Evolutionary conservation across 2,888 invertebrate genomes (phyloP).

Genomic region (Cristatella mucedo): DNA sequence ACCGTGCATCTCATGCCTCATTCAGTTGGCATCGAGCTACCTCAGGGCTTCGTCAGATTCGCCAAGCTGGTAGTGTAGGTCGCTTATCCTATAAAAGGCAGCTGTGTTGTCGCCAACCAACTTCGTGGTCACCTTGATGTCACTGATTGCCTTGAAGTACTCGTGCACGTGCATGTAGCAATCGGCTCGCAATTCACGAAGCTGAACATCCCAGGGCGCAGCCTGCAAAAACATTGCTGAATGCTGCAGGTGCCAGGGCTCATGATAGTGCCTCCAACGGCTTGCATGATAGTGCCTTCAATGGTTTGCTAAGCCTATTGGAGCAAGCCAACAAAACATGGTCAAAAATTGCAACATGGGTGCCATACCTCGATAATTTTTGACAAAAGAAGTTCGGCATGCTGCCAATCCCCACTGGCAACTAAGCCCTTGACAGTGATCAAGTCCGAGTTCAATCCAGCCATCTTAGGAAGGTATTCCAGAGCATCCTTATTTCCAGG

Average conservation of each 20-base stretch:
- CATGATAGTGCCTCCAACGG: too few species aligned
- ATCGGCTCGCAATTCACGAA: constrained; percentile 71
- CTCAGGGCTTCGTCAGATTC: constrained; percentile 75
- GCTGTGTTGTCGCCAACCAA: constrained; percentile 77
- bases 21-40: too few species aligned
- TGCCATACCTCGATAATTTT: constrained; percentile 54
- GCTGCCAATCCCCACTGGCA: constrained; percentile 45
- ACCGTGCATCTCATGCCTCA: too few species aligned
- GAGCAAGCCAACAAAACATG: too few species aligned
- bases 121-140: constrained; percentile 74
- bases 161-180: constrained; percentile 50
- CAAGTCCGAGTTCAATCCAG: constrained; percentile 49
- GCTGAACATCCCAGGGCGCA: constrained; percentile 71
- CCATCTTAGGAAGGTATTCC: constrained; percentile 51
- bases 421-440: constrained; percentile 49
- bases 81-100: constrained; percentile 65
- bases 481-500: constrained; percentile 54
- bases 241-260: too few species aligned
- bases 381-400: constrained; percentile 52
- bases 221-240: constrained; percentile 39
- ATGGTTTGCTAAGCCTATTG: too few species aligned
- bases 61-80: constrained; percentile 71
- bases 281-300: too few species aligned
- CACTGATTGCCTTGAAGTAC: constrained; percentile 60
- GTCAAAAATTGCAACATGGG: too few species aligned